Conservation (phyloP, 1,140 invertebrate species). For the Batillaria attramentaria region DNA sequence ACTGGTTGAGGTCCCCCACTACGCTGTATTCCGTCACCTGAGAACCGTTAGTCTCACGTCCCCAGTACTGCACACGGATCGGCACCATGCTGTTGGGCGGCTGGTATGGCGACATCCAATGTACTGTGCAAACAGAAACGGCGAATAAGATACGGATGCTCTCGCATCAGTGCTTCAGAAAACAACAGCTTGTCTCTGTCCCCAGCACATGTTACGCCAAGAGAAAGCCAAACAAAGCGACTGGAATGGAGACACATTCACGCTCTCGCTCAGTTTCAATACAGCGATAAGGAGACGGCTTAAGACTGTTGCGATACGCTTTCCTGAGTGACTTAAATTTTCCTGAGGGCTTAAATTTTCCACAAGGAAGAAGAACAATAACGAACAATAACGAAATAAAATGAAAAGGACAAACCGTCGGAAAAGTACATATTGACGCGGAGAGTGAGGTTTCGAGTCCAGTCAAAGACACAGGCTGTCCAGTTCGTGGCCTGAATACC, state of each 20-base stretch:
- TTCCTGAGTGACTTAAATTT: too few species aligned
- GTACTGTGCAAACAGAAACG: neutral
- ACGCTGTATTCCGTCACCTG: conserved; percentile 9
- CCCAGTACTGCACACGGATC: conserved; percentile 7
- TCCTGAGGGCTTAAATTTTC: too few species aligned
- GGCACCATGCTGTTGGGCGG: neutral
- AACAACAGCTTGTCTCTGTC: neutral
- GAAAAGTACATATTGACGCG: conserved; percentile 18
- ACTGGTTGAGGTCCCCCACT: neutral
- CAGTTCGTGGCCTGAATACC: conserved; percentile 7
- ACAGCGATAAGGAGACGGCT: too few species aligned
- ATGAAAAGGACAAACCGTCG: neutral
- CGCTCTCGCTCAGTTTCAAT: too few species aligned
- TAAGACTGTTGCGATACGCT: too few species aligned
- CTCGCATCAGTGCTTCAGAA: neutral
- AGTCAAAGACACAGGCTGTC: conserved; percentile 20
- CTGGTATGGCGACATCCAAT: conserved; percentile 19
- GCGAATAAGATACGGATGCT: neutral
- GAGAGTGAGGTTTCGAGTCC: conserved; percentile 3
- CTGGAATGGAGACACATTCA: neutral
- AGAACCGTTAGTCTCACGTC: conserved; percentile 13
- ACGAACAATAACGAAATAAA: neutral
- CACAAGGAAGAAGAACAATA: too few species aligned
- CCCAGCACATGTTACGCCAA: neutral
- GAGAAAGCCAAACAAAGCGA: neutral